Conservation (phyloP, 2,113 vertebrate species). For the Hyperoodon ampullatus region DNA sequence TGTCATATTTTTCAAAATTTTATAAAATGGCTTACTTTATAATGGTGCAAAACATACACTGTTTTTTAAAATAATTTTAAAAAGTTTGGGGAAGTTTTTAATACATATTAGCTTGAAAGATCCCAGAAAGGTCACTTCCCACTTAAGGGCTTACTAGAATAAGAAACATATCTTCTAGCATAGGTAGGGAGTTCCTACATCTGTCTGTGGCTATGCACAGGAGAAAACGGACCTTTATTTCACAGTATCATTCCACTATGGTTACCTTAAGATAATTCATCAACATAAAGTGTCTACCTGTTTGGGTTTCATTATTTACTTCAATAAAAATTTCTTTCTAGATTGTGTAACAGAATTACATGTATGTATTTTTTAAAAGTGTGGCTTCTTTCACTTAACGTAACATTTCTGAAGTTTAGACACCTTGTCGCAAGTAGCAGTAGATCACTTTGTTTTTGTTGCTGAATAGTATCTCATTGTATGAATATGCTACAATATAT, state of each 20-base stretch:
- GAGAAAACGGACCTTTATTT: conserved; percentile 48
- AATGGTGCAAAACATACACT: conserved; percentile 19
- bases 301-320: conserved; percentile 26
- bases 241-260: neutral
- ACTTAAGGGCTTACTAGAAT: neutral
- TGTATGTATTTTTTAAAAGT: neutral
- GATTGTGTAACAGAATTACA: neutral
- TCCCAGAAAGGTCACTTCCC: neutral
- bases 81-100: neutral
- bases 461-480: conserved; percentile 3
- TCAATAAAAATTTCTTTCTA: conserved; percentile 16
- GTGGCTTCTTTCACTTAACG: conserved; percentile 11
- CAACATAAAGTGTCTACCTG: conserved; percentile 28
- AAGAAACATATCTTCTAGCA: neutral
- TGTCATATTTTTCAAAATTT: conserved; percentile 27
- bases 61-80: neutral
- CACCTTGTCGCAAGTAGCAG: neutral
- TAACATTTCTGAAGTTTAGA: neutral
- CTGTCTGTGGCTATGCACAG: neutral
- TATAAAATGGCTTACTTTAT: neutral
- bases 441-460: conserved; percentile 11
- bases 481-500: conserved; percentile 4
- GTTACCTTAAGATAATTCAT: conserved; percentile 36
- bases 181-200: neutral
- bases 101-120: neutral